Percentiles rank a stretch among this genome's conserved stretches.
These are phyloP conservation scores for Pangasianodon gigas DNA, from an alignment of 2,113 vertebrate species.

Conservation along the genomic window DNA sequence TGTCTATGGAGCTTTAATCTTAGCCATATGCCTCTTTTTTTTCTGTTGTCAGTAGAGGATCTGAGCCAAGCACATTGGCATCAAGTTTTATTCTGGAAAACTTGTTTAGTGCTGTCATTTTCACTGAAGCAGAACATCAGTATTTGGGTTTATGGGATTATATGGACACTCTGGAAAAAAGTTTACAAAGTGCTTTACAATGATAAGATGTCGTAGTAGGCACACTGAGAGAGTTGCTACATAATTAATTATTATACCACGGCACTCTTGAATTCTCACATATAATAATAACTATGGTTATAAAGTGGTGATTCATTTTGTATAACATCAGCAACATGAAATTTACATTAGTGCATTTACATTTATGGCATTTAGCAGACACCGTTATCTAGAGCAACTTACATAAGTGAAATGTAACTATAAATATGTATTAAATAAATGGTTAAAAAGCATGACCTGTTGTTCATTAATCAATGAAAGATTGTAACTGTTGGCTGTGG, in stretches of 20 bases:
- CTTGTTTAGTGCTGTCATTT: neutral
- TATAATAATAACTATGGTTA: neutral
- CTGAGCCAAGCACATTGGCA: neutral
- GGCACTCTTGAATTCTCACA: neutral
- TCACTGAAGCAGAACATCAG: neutral
- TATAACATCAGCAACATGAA: too few relatives aligned
- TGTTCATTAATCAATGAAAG: neutral
- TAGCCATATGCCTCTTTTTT: neutral
- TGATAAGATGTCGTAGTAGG: neutral
- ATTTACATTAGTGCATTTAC: too few relatives aligned
- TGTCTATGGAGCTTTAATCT: neutral
- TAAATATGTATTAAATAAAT: neutral
- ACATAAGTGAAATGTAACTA: too few relatives aligned
- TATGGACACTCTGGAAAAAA: neutral
- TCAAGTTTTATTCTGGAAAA: neutral
- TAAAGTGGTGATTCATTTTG: too few relatives aligned
- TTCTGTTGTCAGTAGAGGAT: neutral
- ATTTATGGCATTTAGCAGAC: too few relatives aligned
- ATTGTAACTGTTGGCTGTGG: neutral
- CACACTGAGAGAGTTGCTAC: neutral
- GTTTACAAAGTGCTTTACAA: neutral
- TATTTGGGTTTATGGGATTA: neutral
- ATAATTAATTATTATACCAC: too few relatives aligned
- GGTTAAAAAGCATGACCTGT: neutral
- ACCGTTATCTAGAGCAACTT: neutral